Evolutionary conservation across 1,140 invertebrate genomes (phyloP).

Genomic region (Cecropterus lyciades): DNA sequence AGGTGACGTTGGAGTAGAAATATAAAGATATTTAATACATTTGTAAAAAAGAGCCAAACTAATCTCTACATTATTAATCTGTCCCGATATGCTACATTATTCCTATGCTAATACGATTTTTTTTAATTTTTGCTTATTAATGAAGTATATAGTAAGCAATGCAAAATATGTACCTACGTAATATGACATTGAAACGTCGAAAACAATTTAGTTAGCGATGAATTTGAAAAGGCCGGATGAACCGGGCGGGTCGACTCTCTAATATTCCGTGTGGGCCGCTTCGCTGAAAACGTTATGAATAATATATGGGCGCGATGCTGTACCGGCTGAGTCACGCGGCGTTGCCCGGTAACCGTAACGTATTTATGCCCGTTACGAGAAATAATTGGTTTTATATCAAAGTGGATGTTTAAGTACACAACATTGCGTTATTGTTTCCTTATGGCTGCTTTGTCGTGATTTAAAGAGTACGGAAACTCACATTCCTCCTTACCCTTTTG

Average conservation of each 20-base stretch:
- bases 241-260: slow-evolving; percentile 65
- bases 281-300: slow-evolving; percentile 78
- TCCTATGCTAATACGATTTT: too few relatives aligned
- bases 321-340: slow-evolving; percentile 32
- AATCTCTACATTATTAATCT: too few relatives aligned
- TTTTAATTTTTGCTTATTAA: too few relatives aligned
- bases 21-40: too few relatives aligned
- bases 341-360: slow-evolving; percentile 6
- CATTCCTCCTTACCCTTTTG: too few relatives aligned
- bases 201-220: slow-evolving; percentile 75
- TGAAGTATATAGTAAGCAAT: too few relatives aligned
- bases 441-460: too few relatives aligned
- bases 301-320: slow-evolving; percentile 70
- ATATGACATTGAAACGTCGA: slow-evolving; percentile 46
- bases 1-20: too few relatives aligned
- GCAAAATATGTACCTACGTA: neutral
- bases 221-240: slow-evolving; percentile 70
- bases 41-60: too few relatives aligned
- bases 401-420: neutral
- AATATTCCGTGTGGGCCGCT: slow-evolving; percentile 77
- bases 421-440: too few relatives aligned
- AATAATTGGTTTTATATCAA: neutral
- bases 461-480: too few relatives aligned
- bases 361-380: neutral
- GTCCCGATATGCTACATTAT: too few relatives aligned